Conservation (phyloP, 2,888 invertebrate genomes). For the Gastrophysa polygoni region DNA sequence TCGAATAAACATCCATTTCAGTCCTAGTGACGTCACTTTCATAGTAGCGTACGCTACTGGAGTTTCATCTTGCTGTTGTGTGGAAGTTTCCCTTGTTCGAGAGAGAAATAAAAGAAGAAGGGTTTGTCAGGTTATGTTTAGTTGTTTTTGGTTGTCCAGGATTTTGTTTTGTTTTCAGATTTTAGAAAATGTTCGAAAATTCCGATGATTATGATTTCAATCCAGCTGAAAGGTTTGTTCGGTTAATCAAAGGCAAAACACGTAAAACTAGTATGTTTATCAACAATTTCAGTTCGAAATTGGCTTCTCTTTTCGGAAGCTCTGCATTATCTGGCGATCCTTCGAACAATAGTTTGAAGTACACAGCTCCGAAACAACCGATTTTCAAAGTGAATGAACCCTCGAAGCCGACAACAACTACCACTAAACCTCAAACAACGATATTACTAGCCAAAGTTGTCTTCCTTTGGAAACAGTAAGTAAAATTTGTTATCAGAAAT, state of each 20-base stretch:
- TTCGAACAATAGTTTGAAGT: slow-evolving; percentile 40
- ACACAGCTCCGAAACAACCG: slow-evolving; percentile 50
- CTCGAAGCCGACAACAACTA: slow-evolving; percentile 19
- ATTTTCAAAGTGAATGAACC: slow-evolving; percentile 23
- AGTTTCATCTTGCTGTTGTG: no score
- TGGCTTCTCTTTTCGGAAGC: slow-evolving; percentile 45
- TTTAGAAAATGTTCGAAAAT: slow-evolving; percentile 39
- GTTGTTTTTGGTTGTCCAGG: background rate
- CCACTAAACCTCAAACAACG: slow-evolving; percentile 38
- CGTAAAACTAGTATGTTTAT: background rate
- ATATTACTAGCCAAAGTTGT: slow-evolving; percentile 47
- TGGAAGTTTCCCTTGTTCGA: no score
- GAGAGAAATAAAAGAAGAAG: no score
- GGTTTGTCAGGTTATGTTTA: background rate
- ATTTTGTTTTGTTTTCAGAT: background rate
- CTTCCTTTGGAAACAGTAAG: slow-evolving; percentile 47
- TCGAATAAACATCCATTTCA: no score
- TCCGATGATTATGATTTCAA: slow-evolving; percentile 49
- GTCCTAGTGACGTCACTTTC: no score
- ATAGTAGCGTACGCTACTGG: no score
- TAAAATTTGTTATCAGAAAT: background rate
- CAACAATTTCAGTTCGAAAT: slow-evolving; percentile 44
- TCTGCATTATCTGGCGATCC: slow-evolving; percentile 16
- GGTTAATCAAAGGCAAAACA: slow-evolving; percentile 1
- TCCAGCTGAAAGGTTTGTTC: slow-evolving; percentile 41